These are phyloP conservation scores for Dermochelys coriacea DNA, from an alignment of 2,797 vertebrate species.

Conservation along the genomic window DNA sequence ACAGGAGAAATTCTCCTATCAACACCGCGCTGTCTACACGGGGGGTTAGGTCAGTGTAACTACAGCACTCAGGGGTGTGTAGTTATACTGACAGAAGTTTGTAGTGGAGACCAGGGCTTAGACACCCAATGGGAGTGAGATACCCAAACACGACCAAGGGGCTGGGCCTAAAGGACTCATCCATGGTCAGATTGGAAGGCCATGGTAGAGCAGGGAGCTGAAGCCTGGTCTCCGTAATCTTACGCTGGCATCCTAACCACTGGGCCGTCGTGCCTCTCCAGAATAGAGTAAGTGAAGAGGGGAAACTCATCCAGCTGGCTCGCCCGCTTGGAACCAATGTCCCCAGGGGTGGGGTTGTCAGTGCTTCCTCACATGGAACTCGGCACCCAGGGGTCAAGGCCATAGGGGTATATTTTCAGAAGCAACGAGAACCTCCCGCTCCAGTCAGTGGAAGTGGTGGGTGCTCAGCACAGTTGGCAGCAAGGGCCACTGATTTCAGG, in stretches of 20 bases:
- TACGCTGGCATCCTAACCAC: not conserved
- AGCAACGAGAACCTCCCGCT: too few species aligned
- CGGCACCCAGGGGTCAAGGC: not conserved
- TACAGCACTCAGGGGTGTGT: not conserved
- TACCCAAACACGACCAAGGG: too few species aligned
- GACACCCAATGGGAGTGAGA: not conserved
- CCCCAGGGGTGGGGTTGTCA: not conserved
- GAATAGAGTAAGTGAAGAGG: too few species aligned
- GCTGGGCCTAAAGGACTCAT: not conserved
- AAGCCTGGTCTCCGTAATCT: not conserved
- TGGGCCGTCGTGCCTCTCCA: too few species aligned
- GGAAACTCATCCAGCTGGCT: not conserved
- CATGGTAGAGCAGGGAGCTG: too few species aligned
- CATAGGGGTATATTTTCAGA: not conserved
- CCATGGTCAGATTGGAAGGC: too few species aligned
- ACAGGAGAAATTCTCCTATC: too few species aligned
- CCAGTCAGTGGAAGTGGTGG: too few species aligned
- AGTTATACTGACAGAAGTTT: not conserved
- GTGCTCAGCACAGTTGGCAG: not conserved
- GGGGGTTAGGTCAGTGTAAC: not conserved
- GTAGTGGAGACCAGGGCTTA: not conserved
- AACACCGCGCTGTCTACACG: not conserved
- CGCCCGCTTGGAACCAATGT: not conserved
- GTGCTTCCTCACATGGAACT: not conserved
- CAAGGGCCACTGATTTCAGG: not conserved